These are phyloP conservation scores for Oreochromis spilurus DNA, from an alignment of 2,113 vertebrate species.

Conservation along the genomic window DNA sequence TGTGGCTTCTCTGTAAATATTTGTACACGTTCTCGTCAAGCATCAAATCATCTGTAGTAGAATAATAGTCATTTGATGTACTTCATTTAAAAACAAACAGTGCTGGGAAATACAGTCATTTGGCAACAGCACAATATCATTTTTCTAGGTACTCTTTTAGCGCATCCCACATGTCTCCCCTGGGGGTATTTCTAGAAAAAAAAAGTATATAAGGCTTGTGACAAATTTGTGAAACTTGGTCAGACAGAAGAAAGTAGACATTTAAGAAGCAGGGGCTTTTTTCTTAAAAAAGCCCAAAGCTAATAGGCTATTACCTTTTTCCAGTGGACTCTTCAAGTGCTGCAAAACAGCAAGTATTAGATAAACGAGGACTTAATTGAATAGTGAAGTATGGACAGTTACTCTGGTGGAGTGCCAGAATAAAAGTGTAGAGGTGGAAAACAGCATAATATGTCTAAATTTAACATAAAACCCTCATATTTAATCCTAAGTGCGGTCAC, in stretches of 20 bases:
- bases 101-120: background rate
- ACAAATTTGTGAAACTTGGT: background rate
- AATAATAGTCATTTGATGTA: background rate
- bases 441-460: background rate
- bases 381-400: background rate
- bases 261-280: background rate
- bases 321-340: background rate
- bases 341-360: background rate
- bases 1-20: background rate
- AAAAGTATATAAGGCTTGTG: background rate
- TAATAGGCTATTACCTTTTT: background rate
- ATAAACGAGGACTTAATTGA: background rate
- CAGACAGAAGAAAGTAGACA: background rate
- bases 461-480: background rate
- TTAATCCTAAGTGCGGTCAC: background rate
- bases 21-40: background rate
- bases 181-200: background rate
- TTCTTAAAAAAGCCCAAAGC: background rate
- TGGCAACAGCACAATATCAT: background rate
- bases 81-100: background rate
- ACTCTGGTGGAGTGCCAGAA: background rate
- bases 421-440: background rate
- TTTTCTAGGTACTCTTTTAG: background rate
- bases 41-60: background rate
- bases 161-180: background rate